Conservation (phyloP, 2,888 invertebrate species). For the Pyrocoelia pectoralis region DNA sequence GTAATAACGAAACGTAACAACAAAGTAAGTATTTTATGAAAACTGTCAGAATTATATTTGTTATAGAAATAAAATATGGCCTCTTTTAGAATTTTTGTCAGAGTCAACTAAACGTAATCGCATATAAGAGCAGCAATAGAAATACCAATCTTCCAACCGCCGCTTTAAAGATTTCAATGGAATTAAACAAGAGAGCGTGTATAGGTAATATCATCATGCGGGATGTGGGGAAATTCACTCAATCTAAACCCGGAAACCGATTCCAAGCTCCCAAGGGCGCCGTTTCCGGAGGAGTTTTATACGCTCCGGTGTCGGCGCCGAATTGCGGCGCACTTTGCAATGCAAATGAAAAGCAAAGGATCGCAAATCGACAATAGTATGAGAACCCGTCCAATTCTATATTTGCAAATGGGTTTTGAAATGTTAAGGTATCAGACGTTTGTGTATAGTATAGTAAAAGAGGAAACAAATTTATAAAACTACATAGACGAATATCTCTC, state of each 20-base stretch:
- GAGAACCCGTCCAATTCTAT: conserved; percentile 56
- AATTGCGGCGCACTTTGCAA: conserved; percentile 59
- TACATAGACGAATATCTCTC: background rate
- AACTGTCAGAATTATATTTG: background rate
- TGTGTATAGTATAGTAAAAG: conserved; percentile 20
- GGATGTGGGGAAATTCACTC: conserved; percentile 59
- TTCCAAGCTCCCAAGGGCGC: conserved; percentile 58
- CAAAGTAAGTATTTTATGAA: background rate
- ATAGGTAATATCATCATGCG: conserved; percentile 57
- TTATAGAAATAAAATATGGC: background rate
- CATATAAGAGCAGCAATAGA: conserved; percentile 45
- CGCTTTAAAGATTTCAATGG: conserved; percentile 57
- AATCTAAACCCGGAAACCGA: conserved; percentile 62
- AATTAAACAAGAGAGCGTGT: conserved; percentile 57
- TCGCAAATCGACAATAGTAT: conserved; percentile 60
- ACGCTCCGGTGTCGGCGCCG: conserved; percentile 55
- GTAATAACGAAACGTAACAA: background rate
- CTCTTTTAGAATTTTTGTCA: conserved; percentile 17
- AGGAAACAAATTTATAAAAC: conserved; percentile 22
- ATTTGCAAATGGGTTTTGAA: conserved; percentile 55
- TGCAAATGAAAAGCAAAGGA: conserved; percentile 61
- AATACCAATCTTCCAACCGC: conserved; percentile 52
- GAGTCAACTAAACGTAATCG: conserved; percentile 38
- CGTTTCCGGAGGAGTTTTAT: conserved; percentile 58
- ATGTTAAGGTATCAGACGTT: conserved; percentile 43